Conservation (phyloP, 1,140 invertebrate genomes). For the Lamellibrachia luymesi region DNA sequence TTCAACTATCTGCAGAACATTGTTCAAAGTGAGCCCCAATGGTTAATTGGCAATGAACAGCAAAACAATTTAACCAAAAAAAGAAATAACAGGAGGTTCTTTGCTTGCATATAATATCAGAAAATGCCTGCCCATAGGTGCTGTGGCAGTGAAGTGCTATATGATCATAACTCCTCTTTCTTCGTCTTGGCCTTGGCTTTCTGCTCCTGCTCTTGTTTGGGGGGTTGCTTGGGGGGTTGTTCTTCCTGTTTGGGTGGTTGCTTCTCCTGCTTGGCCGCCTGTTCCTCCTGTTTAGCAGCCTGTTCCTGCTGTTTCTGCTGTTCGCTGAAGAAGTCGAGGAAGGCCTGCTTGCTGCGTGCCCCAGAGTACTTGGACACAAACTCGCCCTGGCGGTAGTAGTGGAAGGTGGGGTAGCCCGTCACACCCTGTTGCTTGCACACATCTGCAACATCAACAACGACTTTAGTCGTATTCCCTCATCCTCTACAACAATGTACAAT, state of each 20-base stretch:
- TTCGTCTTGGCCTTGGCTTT: conserved; percentile 25
- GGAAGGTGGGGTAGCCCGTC: conserved; percentile 93
- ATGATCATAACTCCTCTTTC: conserved; percentile 6
- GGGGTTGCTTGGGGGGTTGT: background rate
- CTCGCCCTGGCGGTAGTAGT: conserved; percentile 91
- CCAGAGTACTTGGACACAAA: conserved; percentile 68
- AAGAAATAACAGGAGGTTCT: background rate
- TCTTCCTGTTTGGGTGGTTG: background rate
- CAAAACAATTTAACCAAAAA: background rate
- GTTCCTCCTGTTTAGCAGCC: conserved; percentile 4
- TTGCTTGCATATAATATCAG: background rate
- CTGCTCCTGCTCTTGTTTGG: conserved; percentile 16
- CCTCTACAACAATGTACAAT: no score
- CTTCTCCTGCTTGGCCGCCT: conserved; percentile 11
- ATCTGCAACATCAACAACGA: conserved; percentile 60
- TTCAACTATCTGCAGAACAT: background rate
- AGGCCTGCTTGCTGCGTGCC: conserved; percentile 63
- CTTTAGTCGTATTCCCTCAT: no score
- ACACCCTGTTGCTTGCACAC: conserved; percentile 87
- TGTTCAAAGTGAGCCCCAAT: background rate
- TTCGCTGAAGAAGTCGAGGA: conserved; percentile 37
- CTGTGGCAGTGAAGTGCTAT: background rate
- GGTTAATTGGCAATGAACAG: background rate
- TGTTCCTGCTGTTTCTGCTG: background rate
- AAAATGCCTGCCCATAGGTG: background rate